phyloP scores from a whole-genome alignment of 2,888 invertebrate species.

The Sphaerophoria rueppellii region DNA sequence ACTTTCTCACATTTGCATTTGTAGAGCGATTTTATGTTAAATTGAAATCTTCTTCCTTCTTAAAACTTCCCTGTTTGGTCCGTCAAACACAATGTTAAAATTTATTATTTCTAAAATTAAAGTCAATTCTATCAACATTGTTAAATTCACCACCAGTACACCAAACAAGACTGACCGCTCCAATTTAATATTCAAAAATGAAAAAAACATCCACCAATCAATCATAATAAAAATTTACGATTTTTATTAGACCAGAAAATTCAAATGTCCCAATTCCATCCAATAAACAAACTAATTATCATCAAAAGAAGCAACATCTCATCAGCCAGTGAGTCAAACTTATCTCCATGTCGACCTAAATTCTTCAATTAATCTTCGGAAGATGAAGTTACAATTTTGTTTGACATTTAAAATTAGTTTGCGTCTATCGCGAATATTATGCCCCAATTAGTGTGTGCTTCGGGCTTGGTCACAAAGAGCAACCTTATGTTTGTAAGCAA shows the following conservation, averaged over 20 bases:
- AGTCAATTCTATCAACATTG: too few species aligned
- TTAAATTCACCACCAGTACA: too few species aligned
- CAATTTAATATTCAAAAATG: too few species aligned
- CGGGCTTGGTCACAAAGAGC: conserved; percentile 40
- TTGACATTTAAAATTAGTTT: conserved; percentile 64
- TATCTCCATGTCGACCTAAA: conserved; percentile 60
- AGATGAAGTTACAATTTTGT: conserved; percentile 53
- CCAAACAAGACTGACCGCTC: too few species aligned
- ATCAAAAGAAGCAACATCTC: neutral
- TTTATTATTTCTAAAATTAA: too few species aligned
- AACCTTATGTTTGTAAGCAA: conserved; percentile 43
- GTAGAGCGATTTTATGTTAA: too few species aligned
- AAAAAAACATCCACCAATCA: conserved; percentile 46
- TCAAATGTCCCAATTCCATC: conserved; percentile 14
- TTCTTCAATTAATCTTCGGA: conserved; percentile 58
- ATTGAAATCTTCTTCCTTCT: too few species aligned
- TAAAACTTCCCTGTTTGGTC: too few species aligned
- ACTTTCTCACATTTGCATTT: too few species aligned
- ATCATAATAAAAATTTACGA: conserved; percentile 9
- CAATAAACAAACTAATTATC: conserved; percentile 2
- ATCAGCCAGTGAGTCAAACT: neutral
- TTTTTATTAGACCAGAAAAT: conserved; percentile 15
- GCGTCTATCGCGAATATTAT: conserved; percentile 59
- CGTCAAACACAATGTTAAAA: too few species aligned
- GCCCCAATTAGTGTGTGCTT: conserved; percentile 20